phyloP scores from a whole-genome alignment of 2,888 invertebrate species.

The Lepeophtheirus nordmannii region DNA sequence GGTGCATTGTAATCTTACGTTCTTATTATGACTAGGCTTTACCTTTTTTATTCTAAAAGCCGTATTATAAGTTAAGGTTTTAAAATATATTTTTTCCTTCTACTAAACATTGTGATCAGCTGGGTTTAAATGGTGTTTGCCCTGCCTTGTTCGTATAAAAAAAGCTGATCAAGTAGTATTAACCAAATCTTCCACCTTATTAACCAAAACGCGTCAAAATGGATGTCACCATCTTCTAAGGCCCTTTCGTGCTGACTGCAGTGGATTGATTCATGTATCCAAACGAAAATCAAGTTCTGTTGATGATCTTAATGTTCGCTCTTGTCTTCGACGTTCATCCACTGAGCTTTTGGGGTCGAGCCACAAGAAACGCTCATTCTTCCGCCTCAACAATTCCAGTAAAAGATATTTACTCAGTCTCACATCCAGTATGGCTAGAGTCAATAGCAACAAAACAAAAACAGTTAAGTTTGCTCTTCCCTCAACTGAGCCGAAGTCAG shows the following conservation, averaged over 20 bases:
- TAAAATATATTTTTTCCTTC: no score
- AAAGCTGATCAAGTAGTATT: background rate
- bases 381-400: background rate
- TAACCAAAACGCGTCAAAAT: no score
- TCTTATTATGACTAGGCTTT: no score
- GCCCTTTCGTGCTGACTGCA: no score
- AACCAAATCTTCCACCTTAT: no score
- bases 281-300: background rate
- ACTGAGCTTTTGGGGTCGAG: background rate
- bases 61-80: no score
- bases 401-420: background rate
- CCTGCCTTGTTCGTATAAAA: conserved; percentile 31
- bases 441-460: background rate
- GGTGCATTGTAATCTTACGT: no score
- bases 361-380: background rate
- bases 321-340: background rate
- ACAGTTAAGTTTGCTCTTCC: background rate
- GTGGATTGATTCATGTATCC: no score
- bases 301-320: background rate
- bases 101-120: conserved; percentile 3
- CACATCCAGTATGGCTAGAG: background rate
- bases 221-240: no score
- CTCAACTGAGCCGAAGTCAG: no score
- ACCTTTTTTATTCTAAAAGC: no score
- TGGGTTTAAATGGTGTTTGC: conserved; percentile 31